Evolutionary conservation across 92 coral and sea anemone genomes (phyloP), one percentile per base, ranked within the genome.

Genomic region (Blastomussa wellsi): DNA sequence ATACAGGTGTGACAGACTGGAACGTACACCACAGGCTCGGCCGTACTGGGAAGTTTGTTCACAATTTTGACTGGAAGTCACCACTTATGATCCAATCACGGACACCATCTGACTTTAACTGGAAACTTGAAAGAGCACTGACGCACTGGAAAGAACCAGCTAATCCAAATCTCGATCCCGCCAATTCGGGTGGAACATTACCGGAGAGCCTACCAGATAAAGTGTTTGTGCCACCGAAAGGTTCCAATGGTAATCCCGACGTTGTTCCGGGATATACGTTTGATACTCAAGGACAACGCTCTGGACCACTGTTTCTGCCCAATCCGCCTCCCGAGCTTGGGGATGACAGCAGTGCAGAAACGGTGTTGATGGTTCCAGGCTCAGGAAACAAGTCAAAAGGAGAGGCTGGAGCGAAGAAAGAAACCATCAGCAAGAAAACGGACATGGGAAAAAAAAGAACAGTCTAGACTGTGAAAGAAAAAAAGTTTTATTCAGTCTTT

Each of bases 221-320:
- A 3, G 77, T 49, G 2, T 71, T 71, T 36, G 48, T 70, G 22
- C 65, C 77, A 0, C 69, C 78, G 28, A 70, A 71, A 51, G 78
- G 52, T 33, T 51, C 67, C 16, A 69, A 11, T 37, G 51, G 16
- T 53, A 82, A 71, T 36, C 68, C 77, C 6, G 76, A 33, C 19
- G 65, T 82, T 24, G 78, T 82, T 71, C 86, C 86, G 2, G 86
- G 86, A 12, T 35, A 47, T 49, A 70, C 67, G 37, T 70, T 82
- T 72, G 86, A 82, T 13, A 82, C 86, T 0, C 86, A 82, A 49
- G 86, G 86, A 26, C 86, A 82, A 48, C 78, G 78, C 0, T 49
- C 77, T 7, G 69, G 66, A n/a, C 86, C 86, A 28, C 39, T 82
- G 24, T 82, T 82, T 82, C 49, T 82, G 10, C 78, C 86, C 20